Base-by-base conservation (phyloP, 2,797 vertebrate species). In the Parauchenoglanis punctatus region DNA sequence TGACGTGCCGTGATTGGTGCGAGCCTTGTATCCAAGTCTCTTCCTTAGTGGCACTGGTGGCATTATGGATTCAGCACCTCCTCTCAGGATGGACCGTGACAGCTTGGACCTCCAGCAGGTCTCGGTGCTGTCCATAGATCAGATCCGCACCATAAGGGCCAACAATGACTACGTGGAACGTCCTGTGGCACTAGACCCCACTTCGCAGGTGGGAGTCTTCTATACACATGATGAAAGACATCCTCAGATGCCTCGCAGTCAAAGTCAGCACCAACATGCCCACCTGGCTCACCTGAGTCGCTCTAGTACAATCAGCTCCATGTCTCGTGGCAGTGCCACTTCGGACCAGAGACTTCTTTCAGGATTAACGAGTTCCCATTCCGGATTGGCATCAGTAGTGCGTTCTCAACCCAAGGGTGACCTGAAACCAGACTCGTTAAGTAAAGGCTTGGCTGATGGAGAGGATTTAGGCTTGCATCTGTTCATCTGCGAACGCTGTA, bases 131-230 rank as follows among this genome's bases (percentile, higher is more conserved):
- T 98, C 98, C 86, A 97, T 99, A 3, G 97, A 99, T 87, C 97
- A 99, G 94, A 98, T 99, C 92, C 97, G 96, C 63, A 95, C 97
- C 92, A 98, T 98, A 93, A 96, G 97, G 28, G 97, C 97, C 93
- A 97, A 93, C 95, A 99, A 99, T 91, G 97, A 99, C 96, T 99
- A 99, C 81, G 97, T 99, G 96, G 98, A 99, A 13, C 93, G 96
- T 31, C 98, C 98, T 0, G 94, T 96, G 59, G 90, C 92, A 0
- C 95, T 96, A 44, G 94, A 96, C 86, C 96, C 95, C 70, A 88
- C 90, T 1, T 65, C 93, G 5, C 95, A 95, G 92, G 96, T 97
- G 12, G 96, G 96, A 90, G 95, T 97, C 13, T 95, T 97, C 83
- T 95, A 96, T 2, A 92, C 94, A 3, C 96, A 96, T 6, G 95